A percentile compares a stretch with the other conserved stretches of the same genome.
Evolutionary conservation across 2,113 vertebrate species (phyloP).

Genomic region (Athene cunicularia): DNA sequence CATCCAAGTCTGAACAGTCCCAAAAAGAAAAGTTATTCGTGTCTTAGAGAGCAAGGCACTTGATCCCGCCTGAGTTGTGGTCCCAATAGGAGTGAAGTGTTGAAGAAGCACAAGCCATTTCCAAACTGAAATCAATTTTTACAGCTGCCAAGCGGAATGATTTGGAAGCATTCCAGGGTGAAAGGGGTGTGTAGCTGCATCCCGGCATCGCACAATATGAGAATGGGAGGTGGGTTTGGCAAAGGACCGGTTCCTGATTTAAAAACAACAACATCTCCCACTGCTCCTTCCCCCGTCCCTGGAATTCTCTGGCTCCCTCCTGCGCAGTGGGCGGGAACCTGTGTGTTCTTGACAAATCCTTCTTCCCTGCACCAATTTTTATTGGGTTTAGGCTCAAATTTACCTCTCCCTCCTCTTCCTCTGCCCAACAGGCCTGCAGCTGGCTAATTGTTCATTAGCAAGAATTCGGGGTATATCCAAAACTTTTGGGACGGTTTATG

Average conservation of each 20-base stretch:
- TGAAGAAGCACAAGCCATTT: constrained; percentile 59
- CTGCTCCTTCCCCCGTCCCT: constrained; percentile 43
- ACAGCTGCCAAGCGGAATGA: constrained; percentile 60
- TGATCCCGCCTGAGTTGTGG: neutral
- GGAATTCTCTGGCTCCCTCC: constrained; percentile 47
- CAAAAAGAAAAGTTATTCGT: neutral
- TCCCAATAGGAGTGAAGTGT: neutral
- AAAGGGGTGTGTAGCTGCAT: constrained; percentile 69
- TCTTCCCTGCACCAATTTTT: neutral
- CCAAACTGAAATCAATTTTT: constrained; percentile 69
- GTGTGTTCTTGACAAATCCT: constrained; percentile 24
- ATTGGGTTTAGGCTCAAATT: constrained; percentile 12
- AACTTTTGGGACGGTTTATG: constrained; percentile 55
- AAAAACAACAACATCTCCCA: constrained; percentile 65
- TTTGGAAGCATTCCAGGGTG: constrained; percentile 69
- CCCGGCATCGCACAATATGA: constrained; percentile 51
- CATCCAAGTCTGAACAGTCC: neutral
- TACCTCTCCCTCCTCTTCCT: constrained; percentile 55
- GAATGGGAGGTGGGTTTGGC: constrained; percentile 75
- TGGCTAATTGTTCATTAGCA: constrained; percentile 48
- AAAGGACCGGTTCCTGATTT: constrained; percentile 15
- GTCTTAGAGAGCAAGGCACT: neutral
- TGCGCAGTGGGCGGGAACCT: constrained; percentile 42
- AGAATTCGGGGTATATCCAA: neutral
- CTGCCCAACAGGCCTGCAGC: constrained; percentile 50